Evolutionary conservation across 2,888 invertebrate genomes (phyloP), one percentile per base, ranked within the genome.

Genomic region (Campopleginae sp.): DNA sequence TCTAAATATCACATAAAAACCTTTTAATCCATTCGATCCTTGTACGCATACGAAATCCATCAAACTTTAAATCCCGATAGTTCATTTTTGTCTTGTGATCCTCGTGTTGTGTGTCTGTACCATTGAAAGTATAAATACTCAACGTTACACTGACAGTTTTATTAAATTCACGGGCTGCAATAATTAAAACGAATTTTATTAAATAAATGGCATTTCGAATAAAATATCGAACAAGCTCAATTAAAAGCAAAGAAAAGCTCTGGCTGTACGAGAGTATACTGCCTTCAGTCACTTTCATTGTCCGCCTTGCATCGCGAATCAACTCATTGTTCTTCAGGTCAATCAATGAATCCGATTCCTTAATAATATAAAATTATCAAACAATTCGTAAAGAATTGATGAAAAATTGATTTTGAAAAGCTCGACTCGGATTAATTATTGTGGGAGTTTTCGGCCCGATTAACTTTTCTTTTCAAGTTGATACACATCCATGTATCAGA

Each of bases 51-150:
- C 14, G 75, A 48, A 48, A 71, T 31, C 88, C 89, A 84, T 68
- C 88, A 88, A 86, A 88, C 85, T 83, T 61, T 77, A 27, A 86
- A 86, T 88, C 87, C 87, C 87, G 80, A 87, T 88, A 84, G 87
- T 87, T 88, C 19, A 71, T 82, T 88, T 90, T 89, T 91, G 91
- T 92, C 90, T 91, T 93, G 92, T 93, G 88, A 90, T 91, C 92
- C 92, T 87, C 88, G 89, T 93, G 92, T 93, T 93, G 92, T 93
- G 91, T 93, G 92, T 90, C 88, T 92, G 91, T 92, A 92, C 91
- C 92, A 90, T 91, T 93, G 93, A 93, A 93, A 93, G 93, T 93
- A 93, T 93, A 93, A 93, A 93, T 93, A 93, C 93, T 93, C 93
- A 93, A 93, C 92, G 93, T 93, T 93, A 92, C 87, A 76, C 44